phyloP scores from a whole-genome alignment of 2,888 invertebrate species.

The Tupiocoris notatus region DNA sequence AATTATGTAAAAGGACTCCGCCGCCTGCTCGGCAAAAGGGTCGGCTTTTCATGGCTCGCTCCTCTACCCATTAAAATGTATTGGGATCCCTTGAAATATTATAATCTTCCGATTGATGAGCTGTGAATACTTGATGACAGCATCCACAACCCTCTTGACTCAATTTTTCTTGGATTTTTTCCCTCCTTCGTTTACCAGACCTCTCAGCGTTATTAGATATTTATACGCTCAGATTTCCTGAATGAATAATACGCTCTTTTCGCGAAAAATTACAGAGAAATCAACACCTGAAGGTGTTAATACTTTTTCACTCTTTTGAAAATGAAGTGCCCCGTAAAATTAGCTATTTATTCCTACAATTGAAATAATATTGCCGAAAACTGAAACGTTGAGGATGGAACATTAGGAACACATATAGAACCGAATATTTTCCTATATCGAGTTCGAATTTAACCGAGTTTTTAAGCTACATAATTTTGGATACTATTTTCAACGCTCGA shows the following conservation, averaged over 20 bases:
- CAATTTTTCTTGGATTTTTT: neutral
- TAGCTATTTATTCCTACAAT: no score
- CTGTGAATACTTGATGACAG: constrained; percentile 17
- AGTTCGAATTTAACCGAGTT: neutral
- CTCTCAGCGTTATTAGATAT: neutral
- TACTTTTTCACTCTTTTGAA: no score
- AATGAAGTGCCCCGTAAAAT: no score
- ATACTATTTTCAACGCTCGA: neutral
- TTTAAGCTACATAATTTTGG: neutral
- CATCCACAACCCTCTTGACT: neutral
- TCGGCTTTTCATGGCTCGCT: neutral
- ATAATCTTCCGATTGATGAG: constrained; percentile 26
- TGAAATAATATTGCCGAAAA: no score
- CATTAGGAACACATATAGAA: no score
- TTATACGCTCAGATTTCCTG: neutral
- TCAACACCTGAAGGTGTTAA: neutral
- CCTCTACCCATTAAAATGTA: constrained; percentile 24
- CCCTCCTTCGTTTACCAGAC: neutral
- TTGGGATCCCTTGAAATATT: constrained; percentile 22
- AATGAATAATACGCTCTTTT: neutral
- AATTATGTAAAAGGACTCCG: constrained; percentile 10
- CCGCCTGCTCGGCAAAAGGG: neutral
- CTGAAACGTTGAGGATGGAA: no score
- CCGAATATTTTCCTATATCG: no score
- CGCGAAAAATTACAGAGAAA: neutral